These are phyloP conservation scores for Hartigia nigra DNA, from an alignment of 2,888 invertebrate species.

Conservation along the genomic window DNA sequence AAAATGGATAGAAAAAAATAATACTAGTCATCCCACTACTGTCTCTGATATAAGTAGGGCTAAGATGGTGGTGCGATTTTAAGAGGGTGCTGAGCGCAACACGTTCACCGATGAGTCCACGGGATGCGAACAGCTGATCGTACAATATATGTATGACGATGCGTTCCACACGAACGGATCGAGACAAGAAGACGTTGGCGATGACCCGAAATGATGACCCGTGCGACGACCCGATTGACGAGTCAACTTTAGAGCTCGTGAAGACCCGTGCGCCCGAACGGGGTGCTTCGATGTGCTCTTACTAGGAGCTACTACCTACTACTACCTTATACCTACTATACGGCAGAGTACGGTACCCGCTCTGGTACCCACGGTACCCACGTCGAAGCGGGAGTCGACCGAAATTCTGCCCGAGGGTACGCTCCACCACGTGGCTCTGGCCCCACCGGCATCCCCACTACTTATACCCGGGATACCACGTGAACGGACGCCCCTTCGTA, in stretches of 20 bases:
- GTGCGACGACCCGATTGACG: background rate
- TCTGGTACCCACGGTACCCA: slow-evolving; percentile 17
- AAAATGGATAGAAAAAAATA: background rate
- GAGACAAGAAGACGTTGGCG: slow-evolving; percentile 23
- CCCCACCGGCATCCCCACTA: slow-evolving; percentile 27
- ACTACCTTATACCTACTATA: slow-evolving; percentile 20
- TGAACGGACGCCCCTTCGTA: slow-evolving; percentile 22
- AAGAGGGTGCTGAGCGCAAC: background rate
- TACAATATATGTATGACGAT: background rate
- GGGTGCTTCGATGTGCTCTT: slow-evolving; percentile 42
- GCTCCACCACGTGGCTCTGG: slow-evolving; percentile 49
- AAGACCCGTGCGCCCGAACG: slow-evolving; percentile 4
- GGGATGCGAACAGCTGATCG: background rate
- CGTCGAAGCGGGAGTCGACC: slow-evolving; percentile 26
- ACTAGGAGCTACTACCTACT: slow-evolving; percentile 47
- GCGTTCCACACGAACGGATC: slow-evolving; percentile 27
- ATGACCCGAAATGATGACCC: slow-evolving; percentile 7
- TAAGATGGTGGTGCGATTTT: background rate
- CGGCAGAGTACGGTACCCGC: slow-evolving; percentile 15
- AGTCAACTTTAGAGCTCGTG: background rate
- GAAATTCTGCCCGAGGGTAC: slow-evolving; percentile 48
- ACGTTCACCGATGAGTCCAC: background rate
- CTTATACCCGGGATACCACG: slow-evolving; percentile 16
- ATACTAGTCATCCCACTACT: background rate
- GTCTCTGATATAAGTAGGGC: background rate